Conservation (phyloP, 92 coral and sea anemone species). For the Isaurus tuberculatus region DNA sequence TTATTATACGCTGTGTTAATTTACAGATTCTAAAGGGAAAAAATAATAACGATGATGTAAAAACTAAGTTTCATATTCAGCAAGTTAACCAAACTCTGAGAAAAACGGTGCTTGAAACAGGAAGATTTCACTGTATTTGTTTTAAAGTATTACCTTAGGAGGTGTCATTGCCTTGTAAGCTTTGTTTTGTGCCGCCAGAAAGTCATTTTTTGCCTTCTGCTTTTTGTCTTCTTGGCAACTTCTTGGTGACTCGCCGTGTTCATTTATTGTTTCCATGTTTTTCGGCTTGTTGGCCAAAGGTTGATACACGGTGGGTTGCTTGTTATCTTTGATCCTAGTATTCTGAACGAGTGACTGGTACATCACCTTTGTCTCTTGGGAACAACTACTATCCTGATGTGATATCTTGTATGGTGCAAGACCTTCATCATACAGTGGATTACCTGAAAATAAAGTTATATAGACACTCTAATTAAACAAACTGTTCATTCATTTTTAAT, state of each 20-base stretch:
- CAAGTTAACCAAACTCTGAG: neutral
- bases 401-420: neutral
- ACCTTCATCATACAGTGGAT: constrained; percentile 4
- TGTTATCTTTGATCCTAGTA: neutral
- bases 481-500: neutral
- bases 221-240: neutral
- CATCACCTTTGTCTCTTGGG: neutral
- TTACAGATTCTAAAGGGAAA: too few relatives aligned
- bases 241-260: neutral
- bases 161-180: neutral
- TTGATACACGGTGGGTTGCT: constrained; percentile 2
- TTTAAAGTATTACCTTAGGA: constrained; percentile 29
- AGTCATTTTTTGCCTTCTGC: neutral
- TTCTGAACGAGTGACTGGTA: constrained; percentile 28
- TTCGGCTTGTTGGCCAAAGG: neutral
- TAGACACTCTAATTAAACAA: neutral
- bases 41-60: too few relatives aligned
- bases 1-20: too few relatives aligned
- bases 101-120: neutral
- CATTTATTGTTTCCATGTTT: constrained; percentile 28
- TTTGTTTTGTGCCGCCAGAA: constrained; percentile 6
- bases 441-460: neutral
- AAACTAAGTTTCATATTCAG: too few relatives aligned
- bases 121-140: neutral
- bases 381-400: neutral